These are phyloP conservation scores for Scrobipalpa costella DNA, from an alignment of 2,888 invertebrate genomes.

Conservation along the genomic window DNA sequence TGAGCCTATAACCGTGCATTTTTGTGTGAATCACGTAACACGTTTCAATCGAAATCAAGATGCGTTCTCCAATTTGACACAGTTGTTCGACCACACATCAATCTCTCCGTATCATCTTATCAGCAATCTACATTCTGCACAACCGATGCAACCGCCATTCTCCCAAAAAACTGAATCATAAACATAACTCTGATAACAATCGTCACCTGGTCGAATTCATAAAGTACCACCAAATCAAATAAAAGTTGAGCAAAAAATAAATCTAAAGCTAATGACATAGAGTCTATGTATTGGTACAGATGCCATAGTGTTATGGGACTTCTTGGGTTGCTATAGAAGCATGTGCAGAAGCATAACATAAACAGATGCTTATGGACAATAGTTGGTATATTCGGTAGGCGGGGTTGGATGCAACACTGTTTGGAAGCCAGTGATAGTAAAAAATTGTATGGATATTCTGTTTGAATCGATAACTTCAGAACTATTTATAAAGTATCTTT, in stretches of 20 bases:
- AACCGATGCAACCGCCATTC: slow-evolving; percentile 23
- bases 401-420: slow-evolving; percentile 57
- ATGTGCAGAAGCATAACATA: slow-evolving; percentile 33
- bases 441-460: slow-evolving; percentile 48
- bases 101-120: slow-evolving; percentile 10
- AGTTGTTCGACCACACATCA: slow-evolving; percentile 1
- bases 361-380: slow-evolving; percentile 74
- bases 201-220: slow-evolving; percentile 33
- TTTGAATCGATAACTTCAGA: not conserved
- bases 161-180: slow-evolving; percentile 31
- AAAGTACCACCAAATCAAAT: not conserved
- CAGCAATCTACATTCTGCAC: slow-evolving; percentile 15
- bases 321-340: not conserved
- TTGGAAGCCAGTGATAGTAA: slow-evolving; percentile 42
- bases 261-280: not conserved
- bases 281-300: not conserved
- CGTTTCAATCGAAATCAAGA: not conserved
- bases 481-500: too few relatives aligned
- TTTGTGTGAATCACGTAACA: too few relatives aligned
- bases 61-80: not conserved
- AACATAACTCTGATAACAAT: slow-evolving; percentile 52
- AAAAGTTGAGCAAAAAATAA: not conserved
- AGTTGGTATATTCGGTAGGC: slow-evolving; percentile 72
- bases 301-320: not conserved
- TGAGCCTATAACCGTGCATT: too few relatives aligned